Evolutionary conservation across 2,797 vertebrate genomes (phyloP).

Genomic region (Pangasius sanitwongsei): DNA sequence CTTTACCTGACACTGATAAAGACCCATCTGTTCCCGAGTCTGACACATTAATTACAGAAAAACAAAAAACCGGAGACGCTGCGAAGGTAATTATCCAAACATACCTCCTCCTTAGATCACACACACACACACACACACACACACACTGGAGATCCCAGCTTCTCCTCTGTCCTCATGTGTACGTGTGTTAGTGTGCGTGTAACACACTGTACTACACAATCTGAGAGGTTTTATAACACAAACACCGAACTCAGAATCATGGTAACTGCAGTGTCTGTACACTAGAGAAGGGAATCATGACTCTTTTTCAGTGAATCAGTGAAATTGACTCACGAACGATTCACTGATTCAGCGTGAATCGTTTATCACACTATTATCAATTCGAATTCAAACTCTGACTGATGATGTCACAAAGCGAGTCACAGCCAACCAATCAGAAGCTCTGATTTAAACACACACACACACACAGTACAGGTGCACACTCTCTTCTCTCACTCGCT

Average conservation of each 20-base stretch:
- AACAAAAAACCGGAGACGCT: not conserved
- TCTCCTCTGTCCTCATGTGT: not conserved
- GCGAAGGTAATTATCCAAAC: not conserved
- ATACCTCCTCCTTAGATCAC: not conserved
- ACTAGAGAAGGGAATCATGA: not conserved
- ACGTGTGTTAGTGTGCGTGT: too few relatives aligned
- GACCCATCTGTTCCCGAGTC: not conserved
- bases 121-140: not conserved
- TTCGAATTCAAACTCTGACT: too few relatives aligned
- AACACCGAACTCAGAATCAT: not conserved
- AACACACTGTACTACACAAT: too few relatives aligned
- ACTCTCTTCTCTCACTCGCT: not conserved
- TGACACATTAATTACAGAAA: conserved; percentile 6
- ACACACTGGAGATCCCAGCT: not conserved
- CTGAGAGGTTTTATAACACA: not conserved
- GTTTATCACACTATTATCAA: too few relatives aligned
- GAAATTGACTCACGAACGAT: not conserved
- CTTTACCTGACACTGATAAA: not conserved
- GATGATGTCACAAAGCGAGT: too few relatives aligned
- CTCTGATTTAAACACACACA: not conserved
- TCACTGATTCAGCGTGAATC: not conserved
- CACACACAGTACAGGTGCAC: not conserved
- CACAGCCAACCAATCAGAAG: too few relatives aligned
- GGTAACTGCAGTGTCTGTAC: not conserved
- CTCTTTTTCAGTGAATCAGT: not conserved